phyloP scores from a whole-genome alignment of 2,888 invertebrate genomes.

The Lottia scabra region DNA sequence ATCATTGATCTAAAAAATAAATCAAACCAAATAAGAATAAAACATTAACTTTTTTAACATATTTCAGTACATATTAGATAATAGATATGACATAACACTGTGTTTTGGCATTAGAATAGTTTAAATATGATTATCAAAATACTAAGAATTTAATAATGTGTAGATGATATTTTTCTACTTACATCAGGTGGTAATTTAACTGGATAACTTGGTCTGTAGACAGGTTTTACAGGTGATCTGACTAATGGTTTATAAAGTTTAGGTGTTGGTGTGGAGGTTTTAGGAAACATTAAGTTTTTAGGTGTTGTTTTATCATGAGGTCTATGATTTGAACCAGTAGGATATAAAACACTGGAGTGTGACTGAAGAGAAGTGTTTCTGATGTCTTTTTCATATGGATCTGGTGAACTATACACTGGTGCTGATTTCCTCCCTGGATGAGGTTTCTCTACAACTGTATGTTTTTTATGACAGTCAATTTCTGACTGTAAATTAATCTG shows the following conservation, averaged over 20 bases:
- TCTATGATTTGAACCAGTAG: conserved; percentile 41
- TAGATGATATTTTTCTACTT: conserved; percentile 9
- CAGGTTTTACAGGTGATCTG: conserved; percentile 44
- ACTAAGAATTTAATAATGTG: too few species aligned
- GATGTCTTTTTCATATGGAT: background rate
- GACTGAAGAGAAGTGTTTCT: conserved; percentile 33
- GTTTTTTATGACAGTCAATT: conserved; percentile 36
- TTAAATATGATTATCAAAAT: too few species aligned
- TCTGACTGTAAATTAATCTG: conserved; percentile 53
- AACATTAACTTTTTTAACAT: too few species aligned
- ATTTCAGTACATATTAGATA: too few species aligned
- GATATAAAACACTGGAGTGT: conserved; percentile 39
- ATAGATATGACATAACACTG: too few species aligned
- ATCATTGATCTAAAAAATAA: conserved; percentile 36
- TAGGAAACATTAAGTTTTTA: conserved; percentile 41
- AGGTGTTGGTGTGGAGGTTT: conserved; percentile 42
- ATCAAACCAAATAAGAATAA: conserved; percentile 6
- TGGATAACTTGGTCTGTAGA: conserved; percentile 5
- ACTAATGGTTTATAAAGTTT: conserved; percentile 44
- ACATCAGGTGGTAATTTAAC: conserved; percentile 39
- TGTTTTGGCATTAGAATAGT: too few species aligned
- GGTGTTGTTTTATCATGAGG: conserved; percentile 42
- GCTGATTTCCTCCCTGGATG: background rate
- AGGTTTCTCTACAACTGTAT: background rate
- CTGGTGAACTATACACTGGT: background rate